These are phyloP conservation scores for Leptinotarsa defecta DNA, from an alignment of 1,140 invertebrate genomes.

Conservation along the genomic window DNA sequence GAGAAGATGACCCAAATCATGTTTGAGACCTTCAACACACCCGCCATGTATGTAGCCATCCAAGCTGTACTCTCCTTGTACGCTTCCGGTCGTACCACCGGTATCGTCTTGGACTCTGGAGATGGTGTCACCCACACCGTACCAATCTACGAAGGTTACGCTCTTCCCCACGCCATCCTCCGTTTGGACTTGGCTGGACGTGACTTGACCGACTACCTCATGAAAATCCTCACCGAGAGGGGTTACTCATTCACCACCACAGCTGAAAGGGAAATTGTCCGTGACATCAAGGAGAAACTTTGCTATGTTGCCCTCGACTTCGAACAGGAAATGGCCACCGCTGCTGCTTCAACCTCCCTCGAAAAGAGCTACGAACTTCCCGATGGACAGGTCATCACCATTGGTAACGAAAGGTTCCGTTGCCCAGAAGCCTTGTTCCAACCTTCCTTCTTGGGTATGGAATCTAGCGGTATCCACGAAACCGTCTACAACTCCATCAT, in stretches of 20 bases:
- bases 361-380: conserved; percentile 94
- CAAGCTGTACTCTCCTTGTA: conserved; percentile 91
- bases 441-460: conserved; percentile 93
- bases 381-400: conserved; percentile 95
- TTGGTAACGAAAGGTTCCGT: conserved; percentile 95
- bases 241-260: conserved; percentile 97
- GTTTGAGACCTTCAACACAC: conserved; percentile 93
- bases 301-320: conserved; percentile 92
- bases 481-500: conserved; percentile 96
- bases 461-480: conserved; percentile 92
- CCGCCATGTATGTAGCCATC: conserved; percentile 92
- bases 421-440: conserved; percentile 97
- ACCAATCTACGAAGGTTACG: conserved; percentile 89
- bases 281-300: conserved; percentile 93
- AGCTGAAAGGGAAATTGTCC: conserved; percentile 93
- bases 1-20: conserved; percentile 97
- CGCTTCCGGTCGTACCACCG: conserved; percentile 92
- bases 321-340: conserved; percentile 93
- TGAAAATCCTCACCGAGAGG: conserved; percentile 95
- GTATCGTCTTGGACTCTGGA: conserved; percentile 90
- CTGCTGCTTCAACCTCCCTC: conserved; percentile 85
- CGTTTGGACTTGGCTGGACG: conserved; percentile 90
- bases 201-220: conserved; percentile 93
- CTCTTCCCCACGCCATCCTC: conserved; percentile 79
- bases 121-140: conserved; percentile 95